Conservation (phyloP, 2,888 invertebrate species). For the Liposcelis brunnea region DNA sequence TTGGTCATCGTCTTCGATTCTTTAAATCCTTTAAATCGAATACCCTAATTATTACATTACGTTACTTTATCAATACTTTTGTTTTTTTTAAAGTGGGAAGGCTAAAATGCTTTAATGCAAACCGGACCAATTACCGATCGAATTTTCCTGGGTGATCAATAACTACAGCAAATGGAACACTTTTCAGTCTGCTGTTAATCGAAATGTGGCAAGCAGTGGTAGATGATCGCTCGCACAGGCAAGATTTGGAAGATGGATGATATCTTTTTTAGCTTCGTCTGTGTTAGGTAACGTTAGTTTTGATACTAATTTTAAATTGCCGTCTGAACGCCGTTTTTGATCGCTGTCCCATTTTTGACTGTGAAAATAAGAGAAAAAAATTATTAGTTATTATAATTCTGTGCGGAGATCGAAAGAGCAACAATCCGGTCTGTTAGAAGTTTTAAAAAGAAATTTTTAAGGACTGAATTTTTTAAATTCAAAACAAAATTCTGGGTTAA, state of each 20-base stretch:
- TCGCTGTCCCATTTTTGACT: constrained; percentile 16
- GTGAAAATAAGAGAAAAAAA: constrained; percentile 16
- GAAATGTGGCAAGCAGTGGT: constrained; percentile 55
- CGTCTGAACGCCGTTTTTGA: constrained; percentile 22
- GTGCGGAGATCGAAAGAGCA: constrained; percentile 6
- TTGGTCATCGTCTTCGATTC: too few species aligned
- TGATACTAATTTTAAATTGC: constrained; percentile 38
- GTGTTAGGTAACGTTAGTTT: constrained; percentile 48
- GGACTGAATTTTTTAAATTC: too few species aligned
- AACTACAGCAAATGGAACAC: too few species aligned
- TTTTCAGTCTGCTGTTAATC: constrained; percentile 13
- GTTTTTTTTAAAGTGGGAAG: too few species aligned
- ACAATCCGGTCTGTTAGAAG: constrained; percentile 4
- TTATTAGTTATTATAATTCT: constrained; percentile 13
- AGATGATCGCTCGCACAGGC: constrained; percentile 68
- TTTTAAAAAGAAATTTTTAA: constrained; percentile 6
- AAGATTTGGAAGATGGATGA: constrained; percentile 54
- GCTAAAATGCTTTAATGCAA: too few species aligned
- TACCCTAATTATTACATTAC: too few species aligned
- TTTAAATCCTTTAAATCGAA: too few species aligned
- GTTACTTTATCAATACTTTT: too few species aligned
- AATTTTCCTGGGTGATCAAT: too few species aligned
- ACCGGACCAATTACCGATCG: too few species aligned
- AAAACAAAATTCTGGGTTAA: too few species aligned
- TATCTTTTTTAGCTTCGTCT: constrained; percentile 32